A percentile compares a stretch with the other conserved stretches of the same genome.
Conservation (phyloP, 37 sponge, comb jelly and placozoan species). For the Beroe forskalii region DNA sequence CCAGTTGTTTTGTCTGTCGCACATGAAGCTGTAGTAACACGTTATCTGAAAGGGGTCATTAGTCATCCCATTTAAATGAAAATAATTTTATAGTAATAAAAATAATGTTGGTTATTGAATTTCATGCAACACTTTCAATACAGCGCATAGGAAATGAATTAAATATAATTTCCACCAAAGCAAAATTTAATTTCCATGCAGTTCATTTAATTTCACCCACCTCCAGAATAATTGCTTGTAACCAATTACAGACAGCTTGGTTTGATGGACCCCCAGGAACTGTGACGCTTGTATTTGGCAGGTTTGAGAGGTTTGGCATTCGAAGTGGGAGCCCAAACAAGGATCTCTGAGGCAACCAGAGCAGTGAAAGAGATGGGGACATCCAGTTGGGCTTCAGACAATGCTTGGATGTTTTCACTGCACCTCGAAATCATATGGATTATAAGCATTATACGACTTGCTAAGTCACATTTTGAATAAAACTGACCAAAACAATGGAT, state of each 20-base stretch:
- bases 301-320: too few species aligned
- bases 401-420: constrained; percentile 7
- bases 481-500: too few species aligned
- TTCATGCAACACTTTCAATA: too few species aligned
- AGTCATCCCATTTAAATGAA: neutral
- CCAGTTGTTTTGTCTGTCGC: constrained; percentile 54
- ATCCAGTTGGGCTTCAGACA: constrained; percentile 30
- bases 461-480: too few species aligned
- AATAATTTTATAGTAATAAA: too few species aligned
- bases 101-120: too few species aligned
- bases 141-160: too few species aligned
- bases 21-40: constrained; percentile 49
- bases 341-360: constrained; percentile 10
- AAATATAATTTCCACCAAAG: too few species aligned
- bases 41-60: neutral
- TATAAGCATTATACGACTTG: too few species aligned
- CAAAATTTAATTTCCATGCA: too few species aligned
- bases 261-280: neutral
- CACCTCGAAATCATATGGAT: constrained; percentile 25
- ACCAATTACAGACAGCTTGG: constrained; percentile 38
- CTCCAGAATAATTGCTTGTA: constrained; percentile 22
- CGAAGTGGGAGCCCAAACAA: neutral
- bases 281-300: neutral
- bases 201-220: too few species aligned
- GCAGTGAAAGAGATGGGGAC: constrained; percentile 1